Evolutionary conservation across 1,140 invertebrate species (phyloP).

Genomic region (Cydia pomonella): DNA sequence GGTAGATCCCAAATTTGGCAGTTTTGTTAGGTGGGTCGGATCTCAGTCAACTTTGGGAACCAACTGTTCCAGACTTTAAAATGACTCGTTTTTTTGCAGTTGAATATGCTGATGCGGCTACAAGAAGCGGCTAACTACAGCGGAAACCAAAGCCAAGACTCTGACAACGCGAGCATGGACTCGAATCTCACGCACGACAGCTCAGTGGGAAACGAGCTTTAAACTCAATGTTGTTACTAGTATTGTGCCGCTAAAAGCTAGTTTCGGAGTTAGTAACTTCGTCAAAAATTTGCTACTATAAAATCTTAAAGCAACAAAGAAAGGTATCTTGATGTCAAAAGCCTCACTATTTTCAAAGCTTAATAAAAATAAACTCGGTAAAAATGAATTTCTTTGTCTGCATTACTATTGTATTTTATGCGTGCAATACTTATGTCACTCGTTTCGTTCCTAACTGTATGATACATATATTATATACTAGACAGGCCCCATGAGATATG

Average conservation of each 20-base stretch:
- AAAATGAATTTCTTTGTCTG: background rate
- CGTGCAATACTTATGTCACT: slow-evolving; percentile 18
- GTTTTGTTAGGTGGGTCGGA: no score
- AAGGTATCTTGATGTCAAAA: background rate
- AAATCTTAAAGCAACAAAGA: no score
- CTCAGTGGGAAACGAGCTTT: slow-evolving; percentile 82
- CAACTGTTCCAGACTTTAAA: background rate
- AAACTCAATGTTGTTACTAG: slow-evolving; percentile 37
- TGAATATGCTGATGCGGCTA: slow-evolving; percentile 96
- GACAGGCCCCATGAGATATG: background rate
- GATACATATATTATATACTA: background rate
- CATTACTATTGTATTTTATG: background rate
- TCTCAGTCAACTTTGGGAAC: no score
- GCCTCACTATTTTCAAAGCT: background rate
- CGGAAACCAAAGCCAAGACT: slow-evolving; percentile 91
- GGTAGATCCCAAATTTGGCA: no score
- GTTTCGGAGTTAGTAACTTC: background rate
- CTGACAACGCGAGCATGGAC: slow-evolving; percentile 89
- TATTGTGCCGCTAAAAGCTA: background rate
- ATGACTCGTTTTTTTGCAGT: slow-evolving; percentile 80
- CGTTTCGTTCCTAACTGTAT: slow-evolving; percentile 14
- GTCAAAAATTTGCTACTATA: background rate
- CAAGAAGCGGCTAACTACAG: slow-evolving; percentile 97
- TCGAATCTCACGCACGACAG: slow-evolving; percentile 86
- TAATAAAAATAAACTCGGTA: background rate